Evolutionary conservation across 37 sponge, comb jelly and placozoan genomes (phyloP), one percentile per base, ranked within the genome.

Genomic region (Beroe forskalii): DNA sequence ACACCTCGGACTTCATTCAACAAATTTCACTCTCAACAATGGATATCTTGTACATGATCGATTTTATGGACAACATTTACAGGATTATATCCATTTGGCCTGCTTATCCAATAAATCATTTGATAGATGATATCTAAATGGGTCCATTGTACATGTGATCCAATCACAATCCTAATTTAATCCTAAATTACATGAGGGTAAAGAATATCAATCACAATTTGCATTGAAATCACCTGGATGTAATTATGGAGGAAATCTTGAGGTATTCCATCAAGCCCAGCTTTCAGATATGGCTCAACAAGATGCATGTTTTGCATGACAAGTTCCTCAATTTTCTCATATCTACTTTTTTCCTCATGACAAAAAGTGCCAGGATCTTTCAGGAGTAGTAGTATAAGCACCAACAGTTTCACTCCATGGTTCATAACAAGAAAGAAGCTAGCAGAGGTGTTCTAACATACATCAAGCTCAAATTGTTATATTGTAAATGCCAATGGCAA

Each of bases 381-480:
- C 1, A 36, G 19, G 19, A 69, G 38, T 4, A 64, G 4, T 8
- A 69, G 19, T 36, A 35, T 37, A 36, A 69, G 38, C 14, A 69
- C 38, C 2, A 32, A 9, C 27, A 9, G 6, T 4, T 32, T 36
- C 17, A 69, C 27, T 69, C 72, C 72, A 69, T 69, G 72, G 27
- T 69, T 69, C 72, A 69, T 69, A 69, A 69, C 72, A 69, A 19
- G 25, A 63, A n/a, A n/a, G n/a, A n/a, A n/a, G n/a, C n/a, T n/a
- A n/a, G n/a, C n/a, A n/a, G n/a, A n/a, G n/a, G n/a, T n/a, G n/a
- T n/a, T n/a, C n/a, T n/a, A n/a, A n/a, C n/a, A n/a, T n/a, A n/a
- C n/a, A n/a, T n/a, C n/a, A n/a, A n/a, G n/a, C n/a, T n/a, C n/a
- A n/a, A n/a, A n/a, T n/a, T n/a, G n/a, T n/a, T n/a, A n/a, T n/a